Evolutionary conservation across 37 sponge, comb jelly and placozoan species (phyloP).

Genomic region (Petrosia ficiformis): DNA sequence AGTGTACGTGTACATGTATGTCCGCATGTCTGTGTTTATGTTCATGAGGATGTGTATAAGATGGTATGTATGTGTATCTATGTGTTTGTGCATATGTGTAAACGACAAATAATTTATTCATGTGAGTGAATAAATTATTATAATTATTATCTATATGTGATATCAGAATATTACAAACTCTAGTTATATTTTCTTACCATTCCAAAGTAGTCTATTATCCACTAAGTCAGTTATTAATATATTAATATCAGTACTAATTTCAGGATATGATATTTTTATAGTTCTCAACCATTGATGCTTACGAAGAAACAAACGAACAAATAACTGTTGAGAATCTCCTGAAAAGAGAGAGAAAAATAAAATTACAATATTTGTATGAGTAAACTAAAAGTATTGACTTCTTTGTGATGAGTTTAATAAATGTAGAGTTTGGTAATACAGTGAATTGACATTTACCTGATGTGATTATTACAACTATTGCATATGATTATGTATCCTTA

Average conservation of each 20-base stretch:
- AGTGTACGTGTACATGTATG: too few species aligned
- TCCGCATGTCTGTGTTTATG: too few species aligned
- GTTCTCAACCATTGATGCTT: conserved; percentile 61
- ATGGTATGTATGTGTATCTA: too few species aligned
- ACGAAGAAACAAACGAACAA: conserved; percentile 65
- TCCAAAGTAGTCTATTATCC: conserved; percentile 13
- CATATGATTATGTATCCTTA: too few species aligned
- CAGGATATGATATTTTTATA: conserved; percentile 32
- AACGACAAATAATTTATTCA: neutral
- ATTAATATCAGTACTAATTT: conserved; percentile 41
- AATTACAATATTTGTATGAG: neutral
- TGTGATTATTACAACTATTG: too few species aligned
- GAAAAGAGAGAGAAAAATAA: neutral
- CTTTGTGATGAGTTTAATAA: neutral
- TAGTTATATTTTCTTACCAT: too few species aligned
- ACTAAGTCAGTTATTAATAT: conserved; percentile 24
- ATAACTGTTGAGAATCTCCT: conserved; percentile 61
- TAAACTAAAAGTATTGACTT: neutral
- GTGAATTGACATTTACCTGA: too few species aligned
- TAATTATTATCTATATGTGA: too few species aligned
- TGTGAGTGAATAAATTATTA: neutral
- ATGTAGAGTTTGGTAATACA: too few species aligned
- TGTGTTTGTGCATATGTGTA: too few species aligned
- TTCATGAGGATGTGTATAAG: too few species aligned
- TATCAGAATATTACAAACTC: too few species aligned